phyloP scores from a whole-genome alignment of 2,888 invertebrate genomes.

The Seladonia tumulorum region DNA sequence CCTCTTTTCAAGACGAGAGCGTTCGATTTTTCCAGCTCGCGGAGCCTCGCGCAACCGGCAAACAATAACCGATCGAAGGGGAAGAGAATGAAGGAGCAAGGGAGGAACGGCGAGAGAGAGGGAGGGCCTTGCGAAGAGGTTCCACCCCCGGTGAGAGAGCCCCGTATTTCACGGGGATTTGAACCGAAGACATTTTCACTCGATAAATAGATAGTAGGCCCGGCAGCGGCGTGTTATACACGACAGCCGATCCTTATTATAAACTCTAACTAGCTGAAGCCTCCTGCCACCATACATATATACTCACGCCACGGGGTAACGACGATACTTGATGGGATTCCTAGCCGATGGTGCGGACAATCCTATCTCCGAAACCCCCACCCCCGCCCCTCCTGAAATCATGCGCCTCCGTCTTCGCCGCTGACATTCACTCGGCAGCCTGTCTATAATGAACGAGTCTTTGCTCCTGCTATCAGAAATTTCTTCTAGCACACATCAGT shows the following conservation, averaged over 20 bases:
- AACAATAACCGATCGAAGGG: constrained; percentile 75
- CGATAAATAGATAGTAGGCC: constrained; percentile 83
- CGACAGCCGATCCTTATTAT: constrained; percentile 83
- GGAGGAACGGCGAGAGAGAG: not conserved
- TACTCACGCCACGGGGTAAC: constrained; percentile 77
- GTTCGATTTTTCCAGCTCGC: constrained; percentile 77
- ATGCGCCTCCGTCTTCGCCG: constrained; percentile 76
- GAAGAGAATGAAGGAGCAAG: constrained; percentile 9
- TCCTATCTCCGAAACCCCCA: constrained; percentile 82
- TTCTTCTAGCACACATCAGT: not conserved
- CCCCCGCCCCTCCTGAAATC: constrained; percentile 72
- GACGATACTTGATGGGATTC: constrained; percentile 84
- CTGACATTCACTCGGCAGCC: constrained; percentile 73
- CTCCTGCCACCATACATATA: constrained; percentile 65
- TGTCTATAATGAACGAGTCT: constrained; percentile 42
- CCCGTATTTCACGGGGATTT: constrained; percentile 84
- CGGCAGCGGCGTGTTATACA: constrained; percentile 80
- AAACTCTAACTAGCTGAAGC: constrained; percentile 83
- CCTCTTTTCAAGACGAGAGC: constrained; percentile 62
- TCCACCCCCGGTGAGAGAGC: constrained; percentile 33
- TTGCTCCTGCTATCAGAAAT: not conserved
- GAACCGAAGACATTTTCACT: constrained; percentile 84
- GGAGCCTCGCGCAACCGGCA: constrained; percentile 71
- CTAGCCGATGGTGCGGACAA: constrained; percentile 84
- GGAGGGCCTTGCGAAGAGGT: constrained; percentile 24